phyloP scores from a whole-genome alignment of 2,797 vertebrate genomes.

The Oreonectes daqikongensis region DNA sequence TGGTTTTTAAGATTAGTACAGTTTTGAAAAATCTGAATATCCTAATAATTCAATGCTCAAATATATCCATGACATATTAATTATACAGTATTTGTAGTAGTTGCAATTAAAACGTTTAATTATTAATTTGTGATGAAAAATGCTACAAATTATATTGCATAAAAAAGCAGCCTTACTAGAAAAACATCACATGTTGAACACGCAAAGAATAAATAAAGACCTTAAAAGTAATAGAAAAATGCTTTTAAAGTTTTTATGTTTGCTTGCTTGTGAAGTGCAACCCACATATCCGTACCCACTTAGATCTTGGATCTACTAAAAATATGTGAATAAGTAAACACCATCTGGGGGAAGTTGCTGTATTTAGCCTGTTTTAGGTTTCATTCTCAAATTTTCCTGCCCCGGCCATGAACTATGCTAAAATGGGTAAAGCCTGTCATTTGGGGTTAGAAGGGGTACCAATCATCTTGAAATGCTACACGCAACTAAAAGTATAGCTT shows the following conservation, averaged over 20 bases:
- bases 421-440: constrained; percentile 3
- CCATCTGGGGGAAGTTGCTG: background rate
- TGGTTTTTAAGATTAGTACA: background rate
- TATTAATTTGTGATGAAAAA: background rate
- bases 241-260: background rate
- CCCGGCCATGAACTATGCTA: background rate
- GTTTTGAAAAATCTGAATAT: too few species aligned
- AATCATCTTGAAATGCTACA: background rate
- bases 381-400: constrained; percentile 45
- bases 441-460: constrained; percentile 14
- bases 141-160: too few species aligned
- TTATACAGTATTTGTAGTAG: background rate
- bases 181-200: too few species aligned
- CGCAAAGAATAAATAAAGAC: too few species aligned
- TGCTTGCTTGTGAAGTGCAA: too few species aligned
- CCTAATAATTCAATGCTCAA: too few species aligned
- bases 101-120: background rate
- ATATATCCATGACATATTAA: background rate
- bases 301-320: background rate
- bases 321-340: background rate
- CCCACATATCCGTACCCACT: background rate
- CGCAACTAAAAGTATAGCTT: background rate
- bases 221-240: too few species aligned
- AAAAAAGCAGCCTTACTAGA: too few species aligned
- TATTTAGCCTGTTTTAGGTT: constrained; percentile 37